Evolutionary conservation across 2,113 vertebrate species (phyloP).

Genomic region (Rhinopomastus cyanomelas): DNA sequence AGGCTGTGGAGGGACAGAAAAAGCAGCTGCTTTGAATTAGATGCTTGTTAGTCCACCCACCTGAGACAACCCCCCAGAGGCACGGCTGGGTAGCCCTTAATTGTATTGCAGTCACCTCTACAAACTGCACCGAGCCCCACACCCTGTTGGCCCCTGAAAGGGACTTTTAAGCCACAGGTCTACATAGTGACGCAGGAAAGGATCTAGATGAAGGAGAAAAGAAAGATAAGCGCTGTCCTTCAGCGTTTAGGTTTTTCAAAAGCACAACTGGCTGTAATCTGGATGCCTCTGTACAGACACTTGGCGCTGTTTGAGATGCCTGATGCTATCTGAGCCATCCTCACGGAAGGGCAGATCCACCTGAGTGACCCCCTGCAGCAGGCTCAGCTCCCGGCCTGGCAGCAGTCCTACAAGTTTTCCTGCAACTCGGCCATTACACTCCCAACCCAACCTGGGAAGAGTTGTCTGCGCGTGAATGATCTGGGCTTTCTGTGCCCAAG

Average conservation of each 20-base stretch:
- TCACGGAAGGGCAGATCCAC: background rate
- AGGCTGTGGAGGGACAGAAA: background rate
- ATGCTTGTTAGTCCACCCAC: background rate
- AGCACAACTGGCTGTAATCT: background rate
- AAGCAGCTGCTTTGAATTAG: background rate
- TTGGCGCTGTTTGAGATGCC: background rate
- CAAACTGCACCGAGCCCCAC: background rate
- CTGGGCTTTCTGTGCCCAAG: background rate
- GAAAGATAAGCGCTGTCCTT: background rate
- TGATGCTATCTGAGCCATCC: background rate
- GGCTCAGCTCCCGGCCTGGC: background rate
- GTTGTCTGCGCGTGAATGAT: background rate
- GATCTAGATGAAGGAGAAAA: background rate
- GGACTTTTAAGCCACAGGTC: background rate
- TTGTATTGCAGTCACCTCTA: background rate
- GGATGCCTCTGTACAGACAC: accelerated
- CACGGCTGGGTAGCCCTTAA: background rate
- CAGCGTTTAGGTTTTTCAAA: background rate
- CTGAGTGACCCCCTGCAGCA: background rate
- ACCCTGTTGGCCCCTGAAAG: background rate
- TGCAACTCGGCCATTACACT: background rate
- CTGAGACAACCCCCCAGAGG: background rate
- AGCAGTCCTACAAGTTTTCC: background rate
- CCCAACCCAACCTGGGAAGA: background rate
- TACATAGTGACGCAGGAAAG: background rate